Conservation (phyloP, 2,113 vertebrate species). For the Zosterops hypoxanthus region DNA sequence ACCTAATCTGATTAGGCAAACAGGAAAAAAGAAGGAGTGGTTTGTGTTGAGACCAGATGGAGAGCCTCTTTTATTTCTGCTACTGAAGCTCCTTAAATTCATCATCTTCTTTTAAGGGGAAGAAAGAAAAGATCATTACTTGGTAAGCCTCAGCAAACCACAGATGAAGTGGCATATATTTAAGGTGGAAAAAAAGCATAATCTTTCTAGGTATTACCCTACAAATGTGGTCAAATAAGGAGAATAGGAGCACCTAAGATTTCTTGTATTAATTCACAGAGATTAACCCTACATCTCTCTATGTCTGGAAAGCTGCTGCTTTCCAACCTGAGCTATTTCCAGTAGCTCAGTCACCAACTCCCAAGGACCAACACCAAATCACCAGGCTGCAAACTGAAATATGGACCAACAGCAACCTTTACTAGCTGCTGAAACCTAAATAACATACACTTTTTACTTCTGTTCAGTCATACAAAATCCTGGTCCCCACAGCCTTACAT, state of each 20-base stretch:
- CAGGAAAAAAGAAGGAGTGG: not conserved
- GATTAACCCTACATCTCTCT: not conserved
- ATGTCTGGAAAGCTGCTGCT: not conserved
- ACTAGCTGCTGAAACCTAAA: not conserved
- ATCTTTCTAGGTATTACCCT: not conserved
- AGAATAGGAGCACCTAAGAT: not conserved
- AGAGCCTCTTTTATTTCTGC: not conserved
- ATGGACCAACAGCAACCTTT: not conserved
- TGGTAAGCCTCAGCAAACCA: not conserved
- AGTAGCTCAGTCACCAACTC: not conserved
- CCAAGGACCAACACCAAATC: not conserved
- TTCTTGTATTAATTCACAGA: not conserved
- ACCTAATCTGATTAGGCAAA: not conserved
- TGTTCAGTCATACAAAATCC: not conserved
- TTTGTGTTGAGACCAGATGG: not conserved
- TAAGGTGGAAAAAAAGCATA: not conserved
- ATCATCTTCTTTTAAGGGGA: not conserved
- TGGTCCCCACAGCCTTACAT: not conserved
- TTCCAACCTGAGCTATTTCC: not conserved
- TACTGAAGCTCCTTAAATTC: not conserved
- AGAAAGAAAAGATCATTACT: not conserved
- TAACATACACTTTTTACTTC: not conserved
- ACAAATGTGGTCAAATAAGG: not conserved
- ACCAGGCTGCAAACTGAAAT: not conserved
- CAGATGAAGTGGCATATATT: not conserved